Evolutionary conservation across 1,140 invertebrate species (phyloP).

Genomic region (Sitodiplosis mosellana): DNA sequence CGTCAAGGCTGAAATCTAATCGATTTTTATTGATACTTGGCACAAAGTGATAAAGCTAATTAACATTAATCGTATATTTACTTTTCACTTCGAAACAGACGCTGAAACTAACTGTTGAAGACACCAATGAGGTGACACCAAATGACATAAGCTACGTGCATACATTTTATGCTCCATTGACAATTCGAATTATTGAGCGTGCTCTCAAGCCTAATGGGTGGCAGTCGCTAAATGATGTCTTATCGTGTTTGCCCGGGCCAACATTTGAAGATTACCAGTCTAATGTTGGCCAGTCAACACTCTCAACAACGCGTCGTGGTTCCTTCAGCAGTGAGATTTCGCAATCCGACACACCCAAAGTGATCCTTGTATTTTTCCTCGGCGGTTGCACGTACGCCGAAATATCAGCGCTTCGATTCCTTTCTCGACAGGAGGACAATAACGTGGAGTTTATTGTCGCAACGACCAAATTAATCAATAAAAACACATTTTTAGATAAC

Average conservation of each 20-base stretch:
- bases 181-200: conserved; percentile 69
- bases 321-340: conserved; percentile 45
- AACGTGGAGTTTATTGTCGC: conserved; percentile 83
- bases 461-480: conserved; percentile 87
- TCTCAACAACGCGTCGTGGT: conserved; percentile 27
- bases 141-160: conserved; percentile 87
- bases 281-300: conserved; percentile 25
- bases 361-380: conserved; percentile 87
- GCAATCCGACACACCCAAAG: conserved; percentile 44
- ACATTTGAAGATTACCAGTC: conserved; percentile 37
- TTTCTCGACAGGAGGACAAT: conserved; percentile 81
- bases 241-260: conserved; percentile 35
- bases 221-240: conserved; percentile 37
- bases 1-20: conserved; percentile 3
- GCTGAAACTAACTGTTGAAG: conserved; percentile 68
- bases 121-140: conserved; percentile 64
- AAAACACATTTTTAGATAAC: conserved; percentile 52
- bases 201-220: conserved; percentile 51
- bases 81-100: conserved; percentile 27
- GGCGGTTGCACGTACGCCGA: conserved; percentile 94
- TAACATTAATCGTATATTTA: too few relatives aligned
- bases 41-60: too few relatives aligned
- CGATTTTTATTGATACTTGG: conserved; percentile 1
- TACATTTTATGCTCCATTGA: conserved; percentile 87
- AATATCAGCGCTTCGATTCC: conserved; percentile 77